phyloP scores from a whole-genome alignment of 2,888 invertebrate species.

The Drosophila algonquin region DNA sequence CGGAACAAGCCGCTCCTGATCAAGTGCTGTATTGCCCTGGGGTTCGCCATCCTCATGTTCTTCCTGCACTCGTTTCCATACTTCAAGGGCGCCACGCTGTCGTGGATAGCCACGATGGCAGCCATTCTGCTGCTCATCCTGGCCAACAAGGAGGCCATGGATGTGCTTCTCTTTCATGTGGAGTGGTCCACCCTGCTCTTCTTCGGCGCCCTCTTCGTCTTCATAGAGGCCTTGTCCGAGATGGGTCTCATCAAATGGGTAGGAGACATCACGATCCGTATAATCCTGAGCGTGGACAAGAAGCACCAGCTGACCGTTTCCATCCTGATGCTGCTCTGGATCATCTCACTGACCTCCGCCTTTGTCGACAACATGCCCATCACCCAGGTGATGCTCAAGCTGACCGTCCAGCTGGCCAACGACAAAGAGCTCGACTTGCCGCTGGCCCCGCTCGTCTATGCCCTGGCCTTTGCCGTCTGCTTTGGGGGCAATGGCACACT shows the following conservation, averaged over 20 bases:
- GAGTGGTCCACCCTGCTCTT: slow-evolving; percentile 96
- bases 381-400: slow-evolving; percentile 95
- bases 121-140: slow-evolving; percentile 91
- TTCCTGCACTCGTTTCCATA: slow-evolving; percentile 91
- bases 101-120: slow-evolving; percentile 93
- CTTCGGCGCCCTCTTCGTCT: slow-evolving; percentile 93
- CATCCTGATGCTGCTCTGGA: slow-evolving; percentile 91
- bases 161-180: slow-evolving; percentile 90
- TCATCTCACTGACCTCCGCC: slow-evolving; percentile 91
- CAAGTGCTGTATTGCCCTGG: slow-evolving; percentile 89
- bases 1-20: slow-evolving; percentile 89
- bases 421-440: slow-evolving; percentile 89
- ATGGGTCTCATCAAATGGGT: slow-evolving; percentile 92
- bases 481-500: slow-evolving; percentile 95
- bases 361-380: slow-evolving; percentile 96
- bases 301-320: slow-evolving; percentile 88
- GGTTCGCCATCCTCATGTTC: slow-evolving; percentile 90
- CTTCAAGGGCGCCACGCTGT: slow-evolving; percentile 89
- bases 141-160: slow-evolving; percentile 90
- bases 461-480: slow-evolving; percentile 93
- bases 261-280: slow-evolving; percentile 87
- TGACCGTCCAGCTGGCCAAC: slow-evolving; percentile 88
- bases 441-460: slow-evolving; percentile 92
- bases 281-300: slow-evolving; percentile 87
- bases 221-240: slow-evolving; percentile 93